Evolutionary conservation across 2,888 invertebrate species (phyloP).

Genomic region (Melanostoma scalare): DNA sequence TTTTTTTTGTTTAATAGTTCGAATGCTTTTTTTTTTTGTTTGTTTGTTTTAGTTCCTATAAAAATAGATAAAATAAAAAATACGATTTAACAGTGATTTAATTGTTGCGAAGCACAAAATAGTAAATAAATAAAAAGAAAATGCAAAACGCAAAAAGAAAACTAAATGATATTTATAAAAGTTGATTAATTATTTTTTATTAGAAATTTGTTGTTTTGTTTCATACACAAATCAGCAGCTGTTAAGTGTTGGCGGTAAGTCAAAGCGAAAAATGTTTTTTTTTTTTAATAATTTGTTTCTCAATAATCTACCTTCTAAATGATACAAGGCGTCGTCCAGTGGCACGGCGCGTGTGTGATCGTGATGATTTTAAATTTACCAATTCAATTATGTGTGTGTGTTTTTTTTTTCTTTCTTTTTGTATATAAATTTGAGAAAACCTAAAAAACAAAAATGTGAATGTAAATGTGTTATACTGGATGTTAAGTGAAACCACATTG

Average conservation of each 20-base stretch:
- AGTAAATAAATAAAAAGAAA: not conserved
- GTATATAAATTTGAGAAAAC: constrained; percentile 31
- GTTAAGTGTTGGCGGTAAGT: constrained; percentile 56
- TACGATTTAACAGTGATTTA: constrained; percentile 18
- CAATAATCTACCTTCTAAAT: constrained; percentile 64
- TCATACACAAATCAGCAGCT: constrained; percentile 61
- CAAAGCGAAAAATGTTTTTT: constrained; percentile 44
- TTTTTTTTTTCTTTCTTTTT: constrained; percentile 27
- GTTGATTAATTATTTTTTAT: constrained; percentile 38
- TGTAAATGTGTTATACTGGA: constrained; percentile 52
- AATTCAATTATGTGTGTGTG: constrained; percentile 48
- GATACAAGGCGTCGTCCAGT: constrained; percentile 61
- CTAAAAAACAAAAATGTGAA: constrained; percentile 66
- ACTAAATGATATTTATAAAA: constrained; percentile 9
- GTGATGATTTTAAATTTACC: constrained; percentile 37
- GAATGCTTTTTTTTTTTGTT: constrained; percentile 26
- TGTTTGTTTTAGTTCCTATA: constrained; percentile 62
- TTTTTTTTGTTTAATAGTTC: constrained; percentile 41
- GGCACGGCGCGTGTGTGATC: constrained; percentile 47
- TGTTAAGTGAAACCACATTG: constrained; percentile 59
- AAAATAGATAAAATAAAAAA: constrained; percentile 63
- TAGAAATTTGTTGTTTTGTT: constrained; percentile 27
- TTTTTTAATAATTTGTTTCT: constrained; percentile 16
- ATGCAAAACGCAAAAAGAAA: constrained; percentile 37
- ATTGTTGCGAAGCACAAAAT: not conserved